A percentile compares a stretch with the other conserved stretches of the same genome.
These are phyloP conservation scores for Trachelus iudaicus DNA, from an alignment of 2,888 invertebrate genomes.

Conservation along the genomic window DNA sequence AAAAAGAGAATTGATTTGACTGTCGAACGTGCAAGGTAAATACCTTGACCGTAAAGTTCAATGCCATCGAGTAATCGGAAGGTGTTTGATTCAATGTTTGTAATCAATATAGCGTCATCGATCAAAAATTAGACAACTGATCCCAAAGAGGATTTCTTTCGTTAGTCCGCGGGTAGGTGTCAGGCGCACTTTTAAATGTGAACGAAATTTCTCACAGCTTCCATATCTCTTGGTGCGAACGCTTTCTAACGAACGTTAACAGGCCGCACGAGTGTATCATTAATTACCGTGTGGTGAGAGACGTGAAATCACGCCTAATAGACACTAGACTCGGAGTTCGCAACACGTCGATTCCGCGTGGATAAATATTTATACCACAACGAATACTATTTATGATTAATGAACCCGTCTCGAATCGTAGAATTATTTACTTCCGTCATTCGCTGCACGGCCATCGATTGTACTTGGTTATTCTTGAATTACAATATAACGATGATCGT, in stretches of 20 bases:
- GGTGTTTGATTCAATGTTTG: constrained; percentile 3
- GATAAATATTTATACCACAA: not conserved
- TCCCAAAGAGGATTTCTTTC: not conserved
- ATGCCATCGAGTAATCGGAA: not conserved
- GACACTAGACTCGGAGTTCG: not conserved
- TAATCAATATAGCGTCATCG: constrained; percentile 14
- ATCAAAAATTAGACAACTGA: constrained; percentile 12
- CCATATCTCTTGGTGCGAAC: not conserved
- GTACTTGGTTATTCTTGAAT: constrained; percentile 29
- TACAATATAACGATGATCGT: constrained; percentile 6
- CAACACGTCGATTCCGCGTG: not conserved
- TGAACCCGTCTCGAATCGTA: constrained; percentile 30
- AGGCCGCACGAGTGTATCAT: not conserved
- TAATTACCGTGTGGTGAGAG: not conserved
- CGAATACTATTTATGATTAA: constrained; percentile 27
- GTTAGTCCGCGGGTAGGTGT: not conserved
- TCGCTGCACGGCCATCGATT: constrained; percentile 13
- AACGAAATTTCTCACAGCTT: not conserved
- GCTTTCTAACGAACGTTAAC: not conserved
- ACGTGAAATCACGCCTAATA: not conserved
- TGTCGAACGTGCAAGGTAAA: not conserved
- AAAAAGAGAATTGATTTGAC: not conserved
- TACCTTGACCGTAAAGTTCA: constrained; percentile 14
- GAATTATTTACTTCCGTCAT: constrained; percentile 31
- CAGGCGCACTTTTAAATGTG: not conserved